Conservation (phyloP, 2,888 invertebrate genomes). For the Escarpia spicata region DNA sequence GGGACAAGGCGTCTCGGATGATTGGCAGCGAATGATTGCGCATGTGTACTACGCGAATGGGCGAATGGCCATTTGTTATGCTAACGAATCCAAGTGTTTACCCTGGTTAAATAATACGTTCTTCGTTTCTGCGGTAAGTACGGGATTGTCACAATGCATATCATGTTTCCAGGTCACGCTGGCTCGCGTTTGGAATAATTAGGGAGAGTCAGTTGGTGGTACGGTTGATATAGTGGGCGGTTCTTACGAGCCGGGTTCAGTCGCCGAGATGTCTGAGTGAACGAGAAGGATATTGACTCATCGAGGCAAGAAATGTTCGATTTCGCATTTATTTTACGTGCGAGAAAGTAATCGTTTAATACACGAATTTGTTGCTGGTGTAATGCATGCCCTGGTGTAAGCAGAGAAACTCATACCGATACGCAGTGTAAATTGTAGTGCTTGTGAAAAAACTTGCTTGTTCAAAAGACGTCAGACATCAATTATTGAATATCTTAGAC, state of each 20-base stretch:
- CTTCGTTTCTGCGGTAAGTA: not conserved
- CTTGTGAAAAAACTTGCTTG: not conserved
- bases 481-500: not conserved
- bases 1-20: not conserved
- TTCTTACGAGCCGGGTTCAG: not conserved
- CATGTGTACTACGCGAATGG: not conserved
- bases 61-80: not conserved
- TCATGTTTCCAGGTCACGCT: not conserved
- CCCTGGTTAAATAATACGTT: not conserved
- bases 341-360: not conserved
- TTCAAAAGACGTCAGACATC: not conserved
- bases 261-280: not conserved
- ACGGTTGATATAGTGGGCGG: not conserved
- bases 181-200: not conserved
- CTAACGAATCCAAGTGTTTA: not conserved
- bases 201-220: not conserved
- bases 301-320: not conserved
- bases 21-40: conserved; percentile 16
- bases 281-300: not conserved
- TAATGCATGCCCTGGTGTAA: not conserved
- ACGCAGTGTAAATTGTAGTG: not conserved
- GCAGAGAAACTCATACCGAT: not conserved
- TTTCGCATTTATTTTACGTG: not conserved
- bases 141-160: not conserved
- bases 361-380: not conserved